Evolutionary conservation across 2,888 invertebrate species (phyloP).

Genomic region (Drosophila emarginata): DNA sequence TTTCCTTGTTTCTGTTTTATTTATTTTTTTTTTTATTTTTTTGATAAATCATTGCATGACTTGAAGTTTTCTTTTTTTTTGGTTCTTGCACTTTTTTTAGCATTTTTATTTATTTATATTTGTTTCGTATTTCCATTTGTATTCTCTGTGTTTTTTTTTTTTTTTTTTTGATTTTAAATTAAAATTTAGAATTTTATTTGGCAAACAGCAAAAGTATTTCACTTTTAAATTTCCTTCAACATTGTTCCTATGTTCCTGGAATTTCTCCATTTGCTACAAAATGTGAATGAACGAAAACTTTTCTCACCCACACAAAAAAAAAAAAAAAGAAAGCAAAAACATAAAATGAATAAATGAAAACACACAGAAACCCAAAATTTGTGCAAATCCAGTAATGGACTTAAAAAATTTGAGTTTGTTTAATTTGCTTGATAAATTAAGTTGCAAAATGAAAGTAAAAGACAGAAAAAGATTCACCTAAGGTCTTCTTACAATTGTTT

Average conservation of each 20-base stretch:
- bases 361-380: no score
- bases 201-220: conserved; percentile 55
- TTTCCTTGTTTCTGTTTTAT: conserved; percentile 42
- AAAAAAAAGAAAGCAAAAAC: neutral
- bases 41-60: conserved; percentile 65
- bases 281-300: neutral
- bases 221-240: conserved; percentile 23
- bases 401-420: neutral
- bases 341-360: neutral
- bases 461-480: neutral
- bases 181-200: conserved; percentile 9
- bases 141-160: conserved; percentile 28
- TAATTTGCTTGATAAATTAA: neutral
- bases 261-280: conserved; percentile 3
- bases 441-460: neutral
- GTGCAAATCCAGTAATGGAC: neutral
- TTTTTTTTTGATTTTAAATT: conserved; percentile 23
- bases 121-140: neutral
- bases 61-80: conserved; percentile 49
- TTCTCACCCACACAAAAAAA: neutral
- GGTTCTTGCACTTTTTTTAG: neutral
- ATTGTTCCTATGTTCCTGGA: neutral
- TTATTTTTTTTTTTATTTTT: conserved; percentile 22
- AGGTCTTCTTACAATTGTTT: no score
- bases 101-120: conserved; percentile 6